These are phyloP conservation scores for Spea bombifrons DNA, from an alignment of 2,113 vertebrate genomes.

Conservation along the genomic window DNA sequence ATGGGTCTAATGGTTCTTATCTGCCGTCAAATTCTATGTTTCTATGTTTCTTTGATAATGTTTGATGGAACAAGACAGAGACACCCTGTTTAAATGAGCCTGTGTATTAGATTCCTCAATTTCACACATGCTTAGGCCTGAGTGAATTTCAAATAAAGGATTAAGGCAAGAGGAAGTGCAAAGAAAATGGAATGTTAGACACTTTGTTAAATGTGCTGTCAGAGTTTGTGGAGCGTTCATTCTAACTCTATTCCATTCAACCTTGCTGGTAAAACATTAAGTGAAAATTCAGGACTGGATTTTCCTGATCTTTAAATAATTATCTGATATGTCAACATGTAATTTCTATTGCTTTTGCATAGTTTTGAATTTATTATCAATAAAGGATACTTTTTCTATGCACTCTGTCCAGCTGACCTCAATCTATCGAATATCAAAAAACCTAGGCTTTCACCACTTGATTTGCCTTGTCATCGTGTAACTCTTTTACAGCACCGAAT, in stretches of 20 bases:
- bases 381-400: no score
- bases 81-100: constrained; percentile 66
- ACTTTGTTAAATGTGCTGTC: constrained; percentile 89
- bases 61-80: constrained; percentile 66
- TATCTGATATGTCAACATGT: no score
- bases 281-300: constrained; percentile 57
- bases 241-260: constrained; percentile 81
- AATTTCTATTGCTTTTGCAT: no score
- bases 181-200: constrained; percentile 90
- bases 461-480: no score
- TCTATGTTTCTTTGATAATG: constrained; percentile 55
- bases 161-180: constrained; percentile 88
- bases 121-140: constrained; percentile 98
- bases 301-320: constrained; percentile 9
- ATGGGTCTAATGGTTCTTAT: no score
- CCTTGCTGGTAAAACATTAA: constrained; percentile 70
- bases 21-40: constrained; percentile 11
- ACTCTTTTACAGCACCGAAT: no score
- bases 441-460: no score
- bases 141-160: constrained; percentile 94
- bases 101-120: constrained; percentile 91
- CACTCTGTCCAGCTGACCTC: no score
- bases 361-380: no score
- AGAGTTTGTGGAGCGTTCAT: constrained; percentile 78
- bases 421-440: no score